Evolutionary conservation across 2,888 invertebrate species (phyloP).

Genomic region (Dicyrtoma fusca): DNA sequence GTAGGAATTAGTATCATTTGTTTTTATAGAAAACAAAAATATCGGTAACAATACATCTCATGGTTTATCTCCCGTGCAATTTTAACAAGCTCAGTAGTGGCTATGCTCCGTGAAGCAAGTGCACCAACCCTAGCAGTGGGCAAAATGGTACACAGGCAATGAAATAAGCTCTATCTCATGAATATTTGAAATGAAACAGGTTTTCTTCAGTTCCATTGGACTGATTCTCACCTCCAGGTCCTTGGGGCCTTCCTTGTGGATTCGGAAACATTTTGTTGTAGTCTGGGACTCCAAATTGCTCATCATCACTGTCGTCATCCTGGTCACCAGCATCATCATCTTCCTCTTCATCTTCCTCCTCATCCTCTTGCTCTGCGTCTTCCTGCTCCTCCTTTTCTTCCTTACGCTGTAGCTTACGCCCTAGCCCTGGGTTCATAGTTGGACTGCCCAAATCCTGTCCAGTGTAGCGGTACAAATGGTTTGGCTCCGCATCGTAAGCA

Average conservation of each 20-base stretch:
- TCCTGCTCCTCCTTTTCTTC: not conserved
- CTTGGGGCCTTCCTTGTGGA: conserved; percentile 23
- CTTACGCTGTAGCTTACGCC: conserved; percentile 12
- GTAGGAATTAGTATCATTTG: too few species aligned
- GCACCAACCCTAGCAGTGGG: too few species aligned
- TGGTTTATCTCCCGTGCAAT: too few species aligned
- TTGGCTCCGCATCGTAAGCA: not conserved
- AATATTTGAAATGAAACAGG: too few species aligned
- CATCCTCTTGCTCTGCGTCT: conserved; percentile 24
- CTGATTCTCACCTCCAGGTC: conserved; percentile 24
- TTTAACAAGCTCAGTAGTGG: too few species aligned
- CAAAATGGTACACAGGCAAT: not conserved
- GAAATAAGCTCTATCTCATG: too few species aligned
- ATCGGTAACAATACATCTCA: too few species aligned
- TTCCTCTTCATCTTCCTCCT: conserved; percentile 34
- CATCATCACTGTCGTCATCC: conserved; percentile 25
- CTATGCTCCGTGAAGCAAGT: too few species aligned
- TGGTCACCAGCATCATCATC: conserved; percentile 31
- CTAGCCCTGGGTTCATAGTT: not conserved
- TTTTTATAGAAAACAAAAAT: too few species aligned
- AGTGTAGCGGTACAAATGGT: not conserved
- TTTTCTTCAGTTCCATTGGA: too few species aligned
- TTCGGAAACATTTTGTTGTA: conserved; percentile 37
- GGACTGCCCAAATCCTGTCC: not conserved
- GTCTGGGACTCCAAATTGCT: conserved; percentile 35